These are phyloP conservation scores for Furcula furcula DNA, from an alignment of 2,888 invertebrate genomes.

Conservation along the genomic window DNA sequence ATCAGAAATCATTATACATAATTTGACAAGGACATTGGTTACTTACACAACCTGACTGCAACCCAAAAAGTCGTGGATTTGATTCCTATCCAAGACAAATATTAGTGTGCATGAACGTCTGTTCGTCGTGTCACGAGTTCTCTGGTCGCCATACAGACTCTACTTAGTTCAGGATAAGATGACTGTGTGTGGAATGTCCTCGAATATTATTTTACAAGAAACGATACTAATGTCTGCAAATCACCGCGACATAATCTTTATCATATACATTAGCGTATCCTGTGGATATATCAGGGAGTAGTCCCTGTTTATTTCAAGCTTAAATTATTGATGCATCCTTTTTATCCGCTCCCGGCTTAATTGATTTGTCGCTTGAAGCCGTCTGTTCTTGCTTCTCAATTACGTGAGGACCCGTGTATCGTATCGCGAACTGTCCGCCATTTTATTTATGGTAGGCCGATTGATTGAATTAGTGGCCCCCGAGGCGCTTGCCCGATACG, in stretches of 20 bases:
- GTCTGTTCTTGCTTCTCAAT: slow-evolving; percentile 72
- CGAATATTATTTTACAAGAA: slow-evolving; percentile 18
- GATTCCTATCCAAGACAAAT: too few relatives aligned
- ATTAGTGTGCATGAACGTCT: too few relatives aligned
- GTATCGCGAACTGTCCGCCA: slow-evolving; percentile 68
- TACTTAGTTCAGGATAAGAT: too few relatives aligned
- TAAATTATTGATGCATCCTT: slow-evolving; percentile 69
- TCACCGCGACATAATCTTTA: slow-evolving; percentile 32
- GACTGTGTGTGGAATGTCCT: too few relatives aligned
- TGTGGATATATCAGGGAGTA: slow-evolving; percentile 30
- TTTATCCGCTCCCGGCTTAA: slow-evolving; percentile 69
- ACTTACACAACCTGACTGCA: too few relatives aligned
- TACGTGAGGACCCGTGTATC: slow-evolving; percentile 58
- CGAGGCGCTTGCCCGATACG: slow-evolving; percentile 64
- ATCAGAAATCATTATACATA: too few relatives aligned
- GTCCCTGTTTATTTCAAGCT: slow-evolving; percentile 50
- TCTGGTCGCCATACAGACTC: too few relatives aligned
- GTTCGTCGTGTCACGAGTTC: too few relatives aligned
- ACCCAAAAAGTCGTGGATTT: too few relatives aligned
- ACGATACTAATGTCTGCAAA: slow-evolving; percentile 23
- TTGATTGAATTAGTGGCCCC: slow-evolving; percentile 80
- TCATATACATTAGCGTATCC: slow-evolving; percentile 45
- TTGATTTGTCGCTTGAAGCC: slow-evolving; percentile 75
- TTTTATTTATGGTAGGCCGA: slow-evolving; percentile 75
- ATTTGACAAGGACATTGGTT: too few relatives aligned